These are phyloP conservation scores for Platyscapa corneri DNA, from an alignment of 1,140 invertebrate species.

Conservation along the genomic window DNA sequence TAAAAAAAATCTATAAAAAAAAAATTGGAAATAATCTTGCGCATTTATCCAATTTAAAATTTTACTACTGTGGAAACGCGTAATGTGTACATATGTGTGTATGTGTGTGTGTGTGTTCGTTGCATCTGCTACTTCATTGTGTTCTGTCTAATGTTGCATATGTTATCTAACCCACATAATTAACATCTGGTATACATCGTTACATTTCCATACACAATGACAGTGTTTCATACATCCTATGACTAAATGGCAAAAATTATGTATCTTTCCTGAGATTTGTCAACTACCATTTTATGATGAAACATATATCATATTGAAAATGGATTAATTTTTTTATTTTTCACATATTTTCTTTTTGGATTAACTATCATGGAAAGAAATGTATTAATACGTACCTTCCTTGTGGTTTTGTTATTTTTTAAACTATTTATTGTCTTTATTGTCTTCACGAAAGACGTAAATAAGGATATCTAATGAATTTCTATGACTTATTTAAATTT, in stretches of 20 bases:
- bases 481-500: neutral
- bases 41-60: neutral
- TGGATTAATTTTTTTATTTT: neutral
- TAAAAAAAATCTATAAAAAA: conserved; percentile 7
- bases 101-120: conserved; percentile 24
- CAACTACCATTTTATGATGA: conserved; percentile 14
- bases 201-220: conserved; percentile 15
- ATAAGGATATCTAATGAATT: conserved; percentile 2
- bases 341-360: neutral
- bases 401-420: conserved; percentile 22
- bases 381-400: conserved; percentile 13
- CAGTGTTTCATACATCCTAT: neutral
- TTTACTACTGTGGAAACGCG: conserved; percentile 3
- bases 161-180: conserved; percentile 33
- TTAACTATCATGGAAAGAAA: neutral
- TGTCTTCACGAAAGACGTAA: neutral
- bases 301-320: neutral
- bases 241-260: conserved; percentile 11
- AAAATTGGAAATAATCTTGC: neutral
- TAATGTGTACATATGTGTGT: conserved; percentile 22
- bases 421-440: conserved; percentile 13
- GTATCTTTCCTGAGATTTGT: neutral
- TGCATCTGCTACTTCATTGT: conserved; percentile 20
- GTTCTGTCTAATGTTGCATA: conserved; percentile 9
- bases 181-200: conserved; percentile 15